Evolutionary conservation across 2,113 vertebrate species (phyloP).

Genomic region (Xiphias gladius): DNA sequence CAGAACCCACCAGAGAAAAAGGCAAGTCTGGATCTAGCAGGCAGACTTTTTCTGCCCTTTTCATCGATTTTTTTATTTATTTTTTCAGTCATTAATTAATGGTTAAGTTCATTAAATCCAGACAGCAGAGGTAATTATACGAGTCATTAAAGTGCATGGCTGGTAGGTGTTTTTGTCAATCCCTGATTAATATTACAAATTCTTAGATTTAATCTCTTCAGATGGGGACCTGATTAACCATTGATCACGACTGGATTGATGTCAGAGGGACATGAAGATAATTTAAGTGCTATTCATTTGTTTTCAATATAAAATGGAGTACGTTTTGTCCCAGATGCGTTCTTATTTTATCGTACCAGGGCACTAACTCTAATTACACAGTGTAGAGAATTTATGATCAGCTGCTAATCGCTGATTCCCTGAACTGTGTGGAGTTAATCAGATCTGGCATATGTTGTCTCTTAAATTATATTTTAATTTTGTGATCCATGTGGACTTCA

Average conservation of each 20-base stretch:
- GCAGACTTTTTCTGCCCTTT: neutral
- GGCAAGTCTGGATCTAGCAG: neutral
- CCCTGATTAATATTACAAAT: slow-evolving; percentile 48
- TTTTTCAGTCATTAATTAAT: slow-evolving; percentile 12
- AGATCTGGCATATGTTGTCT: neutral
- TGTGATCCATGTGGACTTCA: neutral
- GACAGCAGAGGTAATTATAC: slow-evolving; percentile 50
- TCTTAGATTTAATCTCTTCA: slow-evolving; percentile 23
- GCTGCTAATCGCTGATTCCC: neutral
- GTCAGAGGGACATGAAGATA: neutral
- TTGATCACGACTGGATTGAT: neutral
- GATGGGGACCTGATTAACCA: slow-evolving; percentile 19
- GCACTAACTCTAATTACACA: neutral
- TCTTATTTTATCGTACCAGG: neutral
- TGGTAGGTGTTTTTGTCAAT: slow-evolving; percentile 30
- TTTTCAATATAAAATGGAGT: neutral
- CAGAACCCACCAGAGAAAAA: slow-evolving; percentile 2
- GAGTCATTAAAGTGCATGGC: slow-evolving; percentile 10
- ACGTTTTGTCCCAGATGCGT: neutral
- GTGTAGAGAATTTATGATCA: neutral
- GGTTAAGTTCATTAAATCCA: slow-evolving; percentile 51
- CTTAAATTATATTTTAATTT: neutral
- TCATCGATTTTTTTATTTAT: neutral
- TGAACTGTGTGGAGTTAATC: neutral
- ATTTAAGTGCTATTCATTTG: neutral